A percentile compares a stretch with the other conserved stretches of the same genome.
phyloP scores from a whole-genome alignment of 2,888 invertebrate genomes.

The Tiliacea citrago region DNA sequence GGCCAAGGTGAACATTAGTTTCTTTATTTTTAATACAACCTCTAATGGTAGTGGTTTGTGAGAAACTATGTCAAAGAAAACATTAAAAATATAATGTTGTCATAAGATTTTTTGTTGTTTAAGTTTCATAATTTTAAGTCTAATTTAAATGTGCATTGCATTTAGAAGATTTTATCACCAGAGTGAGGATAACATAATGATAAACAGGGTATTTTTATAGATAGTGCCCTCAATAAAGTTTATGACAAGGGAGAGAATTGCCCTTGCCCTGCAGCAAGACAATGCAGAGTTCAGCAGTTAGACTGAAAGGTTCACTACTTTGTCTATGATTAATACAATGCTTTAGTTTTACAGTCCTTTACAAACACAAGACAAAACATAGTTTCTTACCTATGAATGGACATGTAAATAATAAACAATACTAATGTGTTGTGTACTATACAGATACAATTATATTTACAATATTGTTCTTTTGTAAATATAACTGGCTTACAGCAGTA shows the following conservation, averaged over 20 bases:
- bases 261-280: constrained; percentile 4
- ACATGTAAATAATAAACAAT: constrained; percentile 60
- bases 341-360: constrained; percentile 23
- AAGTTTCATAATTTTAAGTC: constrained; percentile 1
- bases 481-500: constrained; percentile 25
- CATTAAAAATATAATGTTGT: constrained; percentile 20
- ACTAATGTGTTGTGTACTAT: constrained; percentile 23
- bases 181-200: neutral
- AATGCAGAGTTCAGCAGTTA: constrained; percentile 10
- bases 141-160: neutral
- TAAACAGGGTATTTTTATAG: neutral
- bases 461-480: constrained; percentile 32
- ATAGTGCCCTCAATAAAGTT: neutral
- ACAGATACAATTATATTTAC: constrained; percentile 18
- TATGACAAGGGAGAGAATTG: neutral
- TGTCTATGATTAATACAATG: constrained; percentile 40
- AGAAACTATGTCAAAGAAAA: constrained; percentile 35
- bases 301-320: constrained; percentile 23
- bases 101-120: neutral
- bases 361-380: constrained; percentile 37
- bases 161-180: neutral
- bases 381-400: constrained; percentile 42
- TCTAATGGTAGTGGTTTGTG: constrained; percentile 14
- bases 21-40: constrained; percentile 3
- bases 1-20: constrained; percentile 34